Evolutionary conservation across 2,888 invertebrate species (phyloP).

Genomic region (Lissonota sp.): DNA sequence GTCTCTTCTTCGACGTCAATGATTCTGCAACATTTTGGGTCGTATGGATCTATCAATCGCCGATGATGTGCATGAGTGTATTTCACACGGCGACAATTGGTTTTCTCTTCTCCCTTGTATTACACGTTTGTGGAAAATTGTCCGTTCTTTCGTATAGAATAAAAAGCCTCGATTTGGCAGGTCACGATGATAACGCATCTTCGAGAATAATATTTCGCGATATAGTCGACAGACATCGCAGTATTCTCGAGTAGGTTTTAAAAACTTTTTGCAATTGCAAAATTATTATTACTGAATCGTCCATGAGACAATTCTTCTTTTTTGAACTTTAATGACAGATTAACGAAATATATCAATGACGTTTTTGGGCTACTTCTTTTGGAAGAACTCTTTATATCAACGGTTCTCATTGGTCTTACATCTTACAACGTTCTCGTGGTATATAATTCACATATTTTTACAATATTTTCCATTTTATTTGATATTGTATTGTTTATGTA

Average conservation of each 20-base stretch:
- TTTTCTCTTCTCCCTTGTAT: constrained; percentile 45
- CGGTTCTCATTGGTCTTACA: constrained; percentile 55
- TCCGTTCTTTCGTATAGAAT: constrained; percentile 47
- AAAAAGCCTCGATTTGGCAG: constrained; percentile 15
- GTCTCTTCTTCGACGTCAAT: constrained; percentile 47
- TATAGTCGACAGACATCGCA: constrained; percentile 41
- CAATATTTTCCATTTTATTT: too few relatives aligned
- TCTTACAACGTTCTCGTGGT: constrained; percentile 60
- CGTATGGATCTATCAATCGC: constrained; percentile 44
- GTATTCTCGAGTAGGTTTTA: constrained; percentile 14
- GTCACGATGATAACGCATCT: neutral
- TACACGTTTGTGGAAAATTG: constrained; percentile 52
- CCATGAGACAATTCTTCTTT: neutral
- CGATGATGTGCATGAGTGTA: constrained; percentile 51
- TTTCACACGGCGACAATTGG: constrained; percentile 45
- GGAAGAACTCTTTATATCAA: constrained; percentile 58
- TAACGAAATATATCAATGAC: constrained; percentile 41
- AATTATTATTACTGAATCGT: neutral
- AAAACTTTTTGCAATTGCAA: neutral
- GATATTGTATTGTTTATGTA: too few relatives aligned
- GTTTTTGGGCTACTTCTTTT: constrained; percentile 52
- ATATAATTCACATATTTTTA: neutral
- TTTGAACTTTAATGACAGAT: neutral
- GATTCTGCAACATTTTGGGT: constrained; percentile 45
- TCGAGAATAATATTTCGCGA: constrained; percentile 15